phyloP scores from a whole-genome alignment of 2,888 invertebrate species.

The Brassicogethes aeneus region DNA sequence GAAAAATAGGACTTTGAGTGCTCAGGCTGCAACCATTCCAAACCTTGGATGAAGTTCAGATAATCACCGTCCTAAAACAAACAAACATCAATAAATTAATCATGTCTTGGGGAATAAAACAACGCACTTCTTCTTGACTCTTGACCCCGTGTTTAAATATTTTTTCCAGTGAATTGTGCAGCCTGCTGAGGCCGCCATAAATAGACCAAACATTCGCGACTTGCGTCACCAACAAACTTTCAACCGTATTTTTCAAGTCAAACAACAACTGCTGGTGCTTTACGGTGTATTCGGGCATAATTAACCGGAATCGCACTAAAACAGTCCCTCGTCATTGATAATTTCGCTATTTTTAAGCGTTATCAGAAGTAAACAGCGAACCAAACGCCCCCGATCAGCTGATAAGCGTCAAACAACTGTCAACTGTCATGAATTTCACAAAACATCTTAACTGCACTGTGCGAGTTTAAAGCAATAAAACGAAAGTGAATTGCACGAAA shows the following conservation, averaged over 20 bases:
- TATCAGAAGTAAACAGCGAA: too few relatives aligned
- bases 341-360: too few relatives aligned
- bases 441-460: too few relatives aligned
- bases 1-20: slow-evolving; percentile 43
- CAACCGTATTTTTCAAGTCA: slow-evolving; percentile 47
- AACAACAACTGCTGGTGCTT: slow-evolving; percentile 45
- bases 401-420: too few relatives aligned
- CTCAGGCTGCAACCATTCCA: slow-evolving; percentile 52
- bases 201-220: slow-evolving; percentile 52
- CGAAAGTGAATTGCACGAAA: too few relatives aligned
- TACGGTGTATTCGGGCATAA: slow-evolving; percentile 12
- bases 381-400: too few relatives aligned
- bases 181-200: slow-evolving; percentile 48
- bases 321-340: too few relatives aligned
- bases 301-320: too few relatives aligned
- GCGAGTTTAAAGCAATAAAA: too few relatives aligned
- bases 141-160: slow-evolving; percentile 51
- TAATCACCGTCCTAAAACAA: slow-evolving; percentile 44
- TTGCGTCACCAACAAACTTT: slow-evolving; percentile 47
- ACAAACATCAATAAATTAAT: slow-evolving; percentile 2
- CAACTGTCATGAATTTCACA: too few relatives aligned
- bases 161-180: slow-evolving; percentile 46
- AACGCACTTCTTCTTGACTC: slow-evolving; percentile 11
- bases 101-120: too few relatives aligned
- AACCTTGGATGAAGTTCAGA: slow-evolving; percentile 50